A percentile compares a stretch with the other conserved stretches of the same genome.
These are phyloP conservation scores for Bufo bufo DNA, from an alignment of 2,113 vertebrate species.

Conservation along the genomic window DNA sequence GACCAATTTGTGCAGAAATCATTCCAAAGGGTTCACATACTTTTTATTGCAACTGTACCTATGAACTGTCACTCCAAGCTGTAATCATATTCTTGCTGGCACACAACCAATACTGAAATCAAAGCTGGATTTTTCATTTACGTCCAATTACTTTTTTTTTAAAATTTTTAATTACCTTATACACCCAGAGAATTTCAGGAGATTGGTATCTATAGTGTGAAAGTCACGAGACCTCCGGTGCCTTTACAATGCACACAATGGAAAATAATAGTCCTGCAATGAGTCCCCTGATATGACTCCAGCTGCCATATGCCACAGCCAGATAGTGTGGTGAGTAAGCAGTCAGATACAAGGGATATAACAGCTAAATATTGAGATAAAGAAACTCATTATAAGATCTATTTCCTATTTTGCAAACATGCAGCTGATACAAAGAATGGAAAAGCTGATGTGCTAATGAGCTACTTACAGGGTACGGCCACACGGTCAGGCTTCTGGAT, in stretches of 20 bases:
- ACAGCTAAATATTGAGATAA: conserved; percentile 29
- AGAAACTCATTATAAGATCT: conserved; percentile 21
- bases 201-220: conserved; percentile 35
- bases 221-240: conserved; percentile 9
- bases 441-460: not conserved
- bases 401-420: not conserved
- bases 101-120: not conserved
- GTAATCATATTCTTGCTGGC: conserved; percentile 43
- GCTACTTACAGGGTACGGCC: not conserved
- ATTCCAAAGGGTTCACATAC: too few relatives aligned
- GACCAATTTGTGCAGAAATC: too few relatives aligned
- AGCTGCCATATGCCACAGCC: not conserved
- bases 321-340: conserved; percentile 1
- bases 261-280: conserved; percentile 16
- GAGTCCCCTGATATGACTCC: not conserved
- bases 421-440: not conserved
- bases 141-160: conserved; percentile 41
- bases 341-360: not conserved
- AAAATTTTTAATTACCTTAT: conserved; percentile 31
- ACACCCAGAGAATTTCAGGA: conserved; percentile 24
- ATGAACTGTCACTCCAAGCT: not conserved
- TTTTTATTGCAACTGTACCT: too few relatives aligned
- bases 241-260: conserved; percentile 5
- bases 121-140: conserved; percentile 17
- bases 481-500: too few relatives aligned